Percentiles rank a stretch among this genome's conserved stretches.
Evolutionary conservation across 2,113 vertebrate genomes (phyloP).

Genomic region (Trematocara zebra): DNA sequence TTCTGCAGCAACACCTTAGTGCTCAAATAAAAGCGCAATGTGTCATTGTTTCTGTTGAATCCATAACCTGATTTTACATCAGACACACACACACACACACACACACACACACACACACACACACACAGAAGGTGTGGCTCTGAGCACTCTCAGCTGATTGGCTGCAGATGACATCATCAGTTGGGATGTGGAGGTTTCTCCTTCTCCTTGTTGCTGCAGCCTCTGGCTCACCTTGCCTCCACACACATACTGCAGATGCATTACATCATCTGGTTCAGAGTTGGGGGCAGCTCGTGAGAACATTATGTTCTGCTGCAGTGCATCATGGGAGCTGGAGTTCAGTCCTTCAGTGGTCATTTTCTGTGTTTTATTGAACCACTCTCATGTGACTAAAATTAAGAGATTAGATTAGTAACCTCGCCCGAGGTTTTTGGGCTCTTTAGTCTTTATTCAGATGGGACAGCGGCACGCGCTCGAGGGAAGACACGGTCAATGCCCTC

Average conservation of each 20-base stretch:
- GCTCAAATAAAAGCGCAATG: not conserved
- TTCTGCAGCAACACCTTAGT: not conserved
- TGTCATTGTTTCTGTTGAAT: conserved; percentile 14
- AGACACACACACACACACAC: not conserved
- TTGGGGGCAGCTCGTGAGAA: not conserved
- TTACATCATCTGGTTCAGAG: conserved; percentile 62
- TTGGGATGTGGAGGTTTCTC: conserved; percentile 54
- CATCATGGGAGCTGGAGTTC: conserved; percentile 43
- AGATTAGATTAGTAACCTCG: not conserved
- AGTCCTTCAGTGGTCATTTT: not conserved
- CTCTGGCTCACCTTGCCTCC: not conserved
- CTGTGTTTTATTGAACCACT: not conserved
- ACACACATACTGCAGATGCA: conserved; percentile 42
- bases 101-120: conserved; percentile 6
- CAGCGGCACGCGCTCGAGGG: fast-evolving
- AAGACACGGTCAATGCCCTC: fast-evolving
- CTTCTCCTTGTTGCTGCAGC: conserved; percentile 7
- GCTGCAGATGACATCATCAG: conserved; percentile 71
- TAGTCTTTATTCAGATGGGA: not conserved
- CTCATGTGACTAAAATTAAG: not conserved
- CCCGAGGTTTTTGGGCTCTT: fast-evolving
- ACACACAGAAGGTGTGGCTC: not conserved
- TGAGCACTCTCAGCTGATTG: conserved; percentile 57
- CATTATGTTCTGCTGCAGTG: conserved; percentile 28
- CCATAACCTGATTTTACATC: not conserved